A percentile compares a stretch with the other conserved stretches of the same genome.
Conservation (phyloP, 2,797 vertebrate genomes). For the Chromobotia macracanthus region DNA sequence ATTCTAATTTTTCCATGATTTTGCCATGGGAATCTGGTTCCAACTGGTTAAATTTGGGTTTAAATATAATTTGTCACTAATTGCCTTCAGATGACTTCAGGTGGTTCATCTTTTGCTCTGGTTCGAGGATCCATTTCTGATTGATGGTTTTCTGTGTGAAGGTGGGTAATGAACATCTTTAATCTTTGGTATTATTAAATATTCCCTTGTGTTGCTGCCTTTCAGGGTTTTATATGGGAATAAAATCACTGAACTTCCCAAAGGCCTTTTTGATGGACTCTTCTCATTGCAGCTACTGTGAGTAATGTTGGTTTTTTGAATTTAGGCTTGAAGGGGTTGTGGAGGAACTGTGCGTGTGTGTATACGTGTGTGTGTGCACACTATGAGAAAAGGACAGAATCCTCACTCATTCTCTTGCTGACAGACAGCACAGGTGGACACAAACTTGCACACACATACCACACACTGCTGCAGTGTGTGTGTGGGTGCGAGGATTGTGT, state of each 20-base stretch:
- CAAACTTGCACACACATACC: constrained; percentile 9
- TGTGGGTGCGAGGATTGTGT: background rate
- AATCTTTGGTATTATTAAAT: constrained; percentile 35
- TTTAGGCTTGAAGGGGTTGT: constrained; percentile 10
- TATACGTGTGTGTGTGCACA: background rate
- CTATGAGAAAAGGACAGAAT: background rate
- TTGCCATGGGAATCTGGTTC: constrained; percentile 4
- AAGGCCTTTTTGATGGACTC: constrained; percentile 93
- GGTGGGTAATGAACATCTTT: constrained; percentile 44
- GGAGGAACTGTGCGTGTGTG: constrained; percentile 2
- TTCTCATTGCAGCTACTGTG: constrained; percentile 95
- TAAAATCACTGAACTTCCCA: constrained; percentile 97
- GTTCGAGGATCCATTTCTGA: constrained; percentile 18
- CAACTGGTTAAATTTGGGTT: constrained; percentile 13
- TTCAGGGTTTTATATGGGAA: constrained; percentile 94
- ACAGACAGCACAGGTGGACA: constrained; percentile 44
- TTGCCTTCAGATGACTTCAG: constrained; percentile 6
- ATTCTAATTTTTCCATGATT: constrained; percentile 9
- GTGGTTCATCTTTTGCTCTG: constrained; percentile 19
- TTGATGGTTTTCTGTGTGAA: constrained; percentile 11
- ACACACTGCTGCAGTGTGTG: background rate
- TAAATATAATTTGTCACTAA: constrained; percentile 30
- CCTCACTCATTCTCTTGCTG: constrained; percentile 9
- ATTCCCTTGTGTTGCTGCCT: constrained; percentile 32
- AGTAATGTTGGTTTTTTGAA: constrained; percentile 70